phyloP scores from a whole-genome alignment of 1,140 invertebrate genomes.

The Chionoecetes opilio region DNA sequence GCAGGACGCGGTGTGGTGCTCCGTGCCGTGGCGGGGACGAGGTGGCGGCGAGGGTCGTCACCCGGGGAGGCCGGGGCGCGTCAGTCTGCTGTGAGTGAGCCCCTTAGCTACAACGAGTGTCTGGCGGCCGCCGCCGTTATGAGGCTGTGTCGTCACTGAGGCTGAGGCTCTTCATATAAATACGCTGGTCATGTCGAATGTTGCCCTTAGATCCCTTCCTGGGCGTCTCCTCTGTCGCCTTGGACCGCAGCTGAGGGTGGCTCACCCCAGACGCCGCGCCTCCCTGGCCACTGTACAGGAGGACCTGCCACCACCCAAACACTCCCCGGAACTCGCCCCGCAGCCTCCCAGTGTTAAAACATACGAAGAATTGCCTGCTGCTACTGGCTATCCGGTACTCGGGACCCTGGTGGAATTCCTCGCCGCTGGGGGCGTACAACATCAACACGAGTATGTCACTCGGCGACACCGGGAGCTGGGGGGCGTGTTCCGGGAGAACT shows the following conservation, averaged over 20 bases:
- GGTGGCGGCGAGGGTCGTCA: not conserved
- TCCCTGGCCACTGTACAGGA: slow-evolving; percentile 14
- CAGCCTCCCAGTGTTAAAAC: not conserved
- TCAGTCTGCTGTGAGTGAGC: not conserved
- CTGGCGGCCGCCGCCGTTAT: not conserved
- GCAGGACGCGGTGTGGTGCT: not conserved
- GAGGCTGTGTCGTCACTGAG: not conserved
- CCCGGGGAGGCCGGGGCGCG: too few species aligned
- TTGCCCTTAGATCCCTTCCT: not conserved
- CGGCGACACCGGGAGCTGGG: slow-evolving; percentile 89
- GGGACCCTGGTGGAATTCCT: slow-evolving; percentile 57
- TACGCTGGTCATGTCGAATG: not conserved
- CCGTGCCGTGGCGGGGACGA: not conserved
- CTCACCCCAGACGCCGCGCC: slow-evolving; percentile 19
- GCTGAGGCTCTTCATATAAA: not conserved
- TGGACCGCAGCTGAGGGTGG: not conserved
- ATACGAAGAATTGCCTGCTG: slow-evolving; percentile 51
- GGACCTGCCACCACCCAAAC: not conserved
- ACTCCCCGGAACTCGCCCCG: not conserved
- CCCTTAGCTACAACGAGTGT: not conserved
- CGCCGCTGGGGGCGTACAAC: slow-evolving; percentile 60
- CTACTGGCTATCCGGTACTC: slow-evolving; percentile 47
- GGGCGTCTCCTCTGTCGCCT: slow-evolving; percentile 47
- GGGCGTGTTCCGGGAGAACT: slow-evolving; percentile 89
- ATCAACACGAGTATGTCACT: slow-evolving; percentile 54